These are phyloP conservation scores for Antennarius striatus DNA, from an alignment of 2,113 vertebrate genomes.

Conservation along the genomic window DNA sequence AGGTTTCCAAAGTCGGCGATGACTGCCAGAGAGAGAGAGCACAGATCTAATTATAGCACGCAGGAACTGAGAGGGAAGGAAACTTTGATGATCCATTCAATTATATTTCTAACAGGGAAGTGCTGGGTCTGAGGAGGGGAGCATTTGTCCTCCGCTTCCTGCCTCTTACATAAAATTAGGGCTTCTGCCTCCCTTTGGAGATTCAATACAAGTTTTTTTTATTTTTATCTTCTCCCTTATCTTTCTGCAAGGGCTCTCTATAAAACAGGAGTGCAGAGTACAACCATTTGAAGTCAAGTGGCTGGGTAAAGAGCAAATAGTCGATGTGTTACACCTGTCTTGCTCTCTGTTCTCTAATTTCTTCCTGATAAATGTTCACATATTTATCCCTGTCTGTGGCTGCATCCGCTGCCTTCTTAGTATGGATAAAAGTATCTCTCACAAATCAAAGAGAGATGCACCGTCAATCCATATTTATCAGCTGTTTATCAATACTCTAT, in stretches of 20 bases:
- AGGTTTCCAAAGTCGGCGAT: conserved; percentile 42
- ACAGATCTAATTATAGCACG: conserved; percentile 68
- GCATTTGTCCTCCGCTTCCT: conserved; percentile 27
- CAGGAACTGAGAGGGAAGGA: conserved; percentile 65
- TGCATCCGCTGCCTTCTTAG: neutral
- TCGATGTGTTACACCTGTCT: conserved; percentile 54
- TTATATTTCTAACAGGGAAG: conserved; percentile 58
- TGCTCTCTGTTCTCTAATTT: conserved; percentile 42
- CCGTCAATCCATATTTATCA: conserved; percentile 26
- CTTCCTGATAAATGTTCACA: conserved; percentile 37
- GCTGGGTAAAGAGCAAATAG: conserved; percentile 48
- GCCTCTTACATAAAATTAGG: conserved; percentile 15
- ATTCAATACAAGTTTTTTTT: conserved; percentile 1
- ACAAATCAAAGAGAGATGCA: conserved; percentile 38
- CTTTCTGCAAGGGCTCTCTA: conserved; percentile 35
- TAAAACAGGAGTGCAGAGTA: conserved; percentile 44
- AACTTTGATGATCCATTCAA: conserved; percentile 62
- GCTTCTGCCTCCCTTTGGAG: conserved; percentile 26
- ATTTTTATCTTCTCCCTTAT: conserved; percentile 38
- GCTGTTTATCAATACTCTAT: conserved; percentile 1
- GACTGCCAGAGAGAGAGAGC: conserved; percentile 38
- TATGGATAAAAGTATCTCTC: conserved; percentile 12
- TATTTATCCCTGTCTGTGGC: conserved; percentile 7
- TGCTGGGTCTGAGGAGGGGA: conserved; percentile 27
- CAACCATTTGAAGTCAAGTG: conserved; percentile 50